Percentiles rank a stretch among this genome's conserved stretches.
phyloP scores from a whole-genome alignment of 2,888 invertebrate species.

The Peribatodes rhomboidaria region DNA sequence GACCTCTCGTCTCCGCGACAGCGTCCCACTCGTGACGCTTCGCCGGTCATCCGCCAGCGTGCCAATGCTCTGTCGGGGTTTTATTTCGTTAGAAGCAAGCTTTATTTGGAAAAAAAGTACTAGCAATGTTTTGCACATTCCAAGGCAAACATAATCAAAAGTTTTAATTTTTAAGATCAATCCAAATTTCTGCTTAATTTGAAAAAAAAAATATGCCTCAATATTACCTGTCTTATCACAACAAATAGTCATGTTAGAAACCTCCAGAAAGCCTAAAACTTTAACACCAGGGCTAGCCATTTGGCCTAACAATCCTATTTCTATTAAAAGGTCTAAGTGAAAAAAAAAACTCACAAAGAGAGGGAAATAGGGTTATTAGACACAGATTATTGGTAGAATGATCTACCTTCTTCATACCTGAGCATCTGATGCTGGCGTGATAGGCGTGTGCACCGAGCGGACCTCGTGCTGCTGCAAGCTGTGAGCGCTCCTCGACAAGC shows the following conservation, averaged over 20 bases:
- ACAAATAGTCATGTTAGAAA: no score
- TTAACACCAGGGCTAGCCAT: no score
- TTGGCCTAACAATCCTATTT: no score
- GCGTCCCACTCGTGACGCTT: slow-evolving; percentile 77
- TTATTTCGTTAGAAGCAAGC: neutral
- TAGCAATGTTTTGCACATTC: neutral
- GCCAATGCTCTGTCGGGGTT: slow-evolving; percentile 70
- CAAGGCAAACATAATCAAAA: no score
- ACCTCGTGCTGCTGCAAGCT: slow-evolving; percentile 74
- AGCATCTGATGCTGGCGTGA: slow-evolving; percentile 77
- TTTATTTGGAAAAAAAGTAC: neutral
- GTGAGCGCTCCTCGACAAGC: slow-evolving; percentile 71
- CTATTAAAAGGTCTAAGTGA: no score
- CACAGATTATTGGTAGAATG: neutral
- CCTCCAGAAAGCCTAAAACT: no score
- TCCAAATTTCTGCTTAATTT: no score
- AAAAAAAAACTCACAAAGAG: neutral
- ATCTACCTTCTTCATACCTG: slow-evolving; percentile 60
- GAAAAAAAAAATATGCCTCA: no score
- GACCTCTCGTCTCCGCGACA: slow-evolving; percentile 87
- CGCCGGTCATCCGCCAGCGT: slow-evolving; percentile 76
- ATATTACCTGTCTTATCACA: no score
- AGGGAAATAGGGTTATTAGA: neutral
- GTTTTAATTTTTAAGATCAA: no score
- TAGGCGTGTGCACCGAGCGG: slow-evolving; percentile 74